Conservation (phyloP, 2,113 vertebrate genomes). For the Paradoxurus hermaphroditus region DNA sequence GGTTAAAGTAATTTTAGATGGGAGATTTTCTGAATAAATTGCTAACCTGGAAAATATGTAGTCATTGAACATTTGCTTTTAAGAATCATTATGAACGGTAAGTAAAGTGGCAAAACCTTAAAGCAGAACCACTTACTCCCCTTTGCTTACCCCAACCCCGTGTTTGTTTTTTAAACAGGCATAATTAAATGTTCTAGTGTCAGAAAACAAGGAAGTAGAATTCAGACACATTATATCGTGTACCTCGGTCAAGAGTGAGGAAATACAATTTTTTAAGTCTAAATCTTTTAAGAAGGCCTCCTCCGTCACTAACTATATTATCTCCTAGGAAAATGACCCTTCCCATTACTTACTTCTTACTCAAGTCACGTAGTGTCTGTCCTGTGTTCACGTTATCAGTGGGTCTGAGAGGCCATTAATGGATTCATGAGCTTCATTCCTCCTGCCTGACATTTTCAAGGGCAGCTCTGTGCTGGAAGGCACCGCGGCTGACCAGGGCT, state of each 20-base stretch:
- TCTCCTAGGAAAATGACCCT: neutral
- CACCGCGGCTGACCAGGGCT: neutral
- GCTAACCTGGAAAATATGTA: neutral
- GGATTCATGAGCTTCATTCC: neutral
- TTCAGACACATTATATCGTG: neutral
- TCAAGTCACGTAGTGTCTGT: neutral
- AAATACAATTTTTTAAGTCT: neutral
- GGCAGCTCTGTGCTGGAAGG: neutral
- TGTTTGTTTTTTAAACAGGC: neutral
- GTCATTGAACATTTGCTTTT: neutral
- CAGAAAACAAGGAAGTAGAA: neutral
- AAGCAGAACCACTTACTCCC: neutral
- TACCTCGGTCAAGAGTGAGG: neutral
- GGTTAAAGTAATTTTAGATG: conserved; percentile 8
- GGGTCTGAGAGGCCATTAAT: neutral
- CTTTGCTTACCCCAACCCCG: neutral
- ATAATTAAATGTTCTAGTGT: neutral
- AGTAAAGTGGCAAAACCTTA: neutral
- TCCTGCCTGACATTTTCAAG: neutral
- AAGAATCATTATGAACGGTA: conserved; percentile 9
- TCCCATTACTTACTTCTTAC: neutral
- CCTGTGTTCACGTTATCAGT: neutral
- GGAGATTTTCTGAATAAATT: neutral
- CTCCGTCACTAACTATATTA: neutral
- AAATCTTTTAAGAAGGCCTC: neutral